Base-by-base conservation (phyloP, 2,113 vertebrate species). In the Zosterops hypoxanthus region DNA sequence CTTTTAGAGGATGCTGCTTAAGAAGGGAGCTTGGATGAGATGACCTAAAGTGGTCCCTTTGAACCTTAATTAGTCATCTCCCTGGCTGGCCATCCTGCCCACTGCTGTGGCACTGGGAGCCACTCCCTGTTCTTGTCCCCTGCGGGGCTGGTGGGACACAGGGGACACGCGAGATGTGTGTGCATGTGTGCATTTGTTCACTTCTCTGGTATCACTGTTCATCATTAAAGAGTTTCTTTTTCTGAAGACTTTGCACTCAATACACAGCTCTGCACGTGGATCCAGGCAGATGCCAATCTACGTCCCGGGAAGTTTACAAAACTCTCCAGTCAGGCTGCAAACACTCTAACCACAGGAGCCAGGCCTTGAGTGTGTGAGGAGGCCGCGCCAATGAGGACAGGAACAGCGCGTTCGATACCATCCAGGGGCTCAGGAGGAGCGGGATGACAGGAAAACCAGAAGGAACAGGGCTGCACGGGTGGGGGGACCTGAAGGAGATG, bases 21-120 rank as follows among this genome's bases (percentile, higher is more conserved):
- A 77, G 65, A 15, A 56, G 22, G 14, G 14, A 63, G 18, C 12
- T 76, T 36, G 49, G 49, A 36, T 19, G 34, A 76, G 63, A 34
- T 42, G 41, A 83, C 6, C 5, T 61, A 9, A 55, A 61, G 41
- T 15, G 24, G 8, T 18, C 7, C 47, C 41, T 66, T 52, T 59
- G 33, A 55, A 23, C 14, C 8, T 69, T 10, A 26, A 34, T 29
- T 61, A 31, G 34, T 55, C 18, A 8, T 46, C 17, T 19, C 29
- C 11, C 17, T 4, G 20, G 14, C 39, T 0, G 0, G 21, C 39
- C 11, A 8, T 39, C n/a, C 59, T 0, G 0, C 5, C 33, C 0
- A 5, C 82, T 26, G 46, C 46, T 14, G 24, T 4, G 10, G 46
- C 25, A 7, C 46, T 31, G 31, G 61, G 19, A 75, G 55, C 39